These are phyloP conservation scores for Psylliodes chrysocephalus DNA, from an alignment of 2,888 invertebrate species.

Conservation along the genomic window DNA sequence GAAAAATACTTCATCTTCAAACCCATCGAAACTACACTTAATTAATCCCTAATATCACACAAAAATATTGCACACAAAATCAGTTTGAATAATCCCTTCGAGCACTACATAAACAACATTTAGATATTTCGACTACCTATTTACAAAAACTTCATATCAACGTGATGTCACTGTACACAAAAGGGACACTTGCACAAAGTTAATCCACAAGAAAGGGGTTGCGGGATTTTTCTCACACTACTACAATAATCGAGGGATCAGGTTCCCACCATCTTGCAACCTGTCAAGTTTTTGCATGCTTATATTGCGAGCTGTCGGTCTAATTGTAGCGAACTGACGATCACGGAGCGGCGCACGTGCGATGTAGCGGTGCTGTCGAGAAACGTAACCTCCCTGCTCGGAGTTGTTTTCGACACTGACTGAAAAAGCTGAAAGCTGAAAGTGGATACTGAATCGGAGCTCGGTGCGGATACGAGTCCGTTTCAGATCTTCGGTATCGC, in stretches of 20 bases:
- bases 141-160: no score
- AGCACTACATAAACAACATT: slow-evolving; percentile 27
- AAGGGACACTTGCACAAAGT: slow-evolving; percentile 13
- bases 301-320: not conserved
- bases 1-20: slow-evolving; percentile 71
- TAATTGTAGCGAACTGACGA: not conserved
- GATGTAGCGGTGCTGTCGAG: not conserved
- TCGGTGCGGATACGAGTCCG: not conserved
- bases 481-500: not conserved
- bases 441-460: slow-evolving; percentile 8
- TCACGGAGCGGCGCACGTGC: slow-evolving; percentile 16
- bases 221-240: slow-evolving; percentile 8
- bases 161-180: slow-evolving; percentile 5
- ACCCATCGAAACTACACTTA: slow-evolving; percentile 48
- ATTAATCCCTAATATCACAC: slow-evolving; percentile 46
- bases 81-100: not conserved
- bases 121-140: not conserved
- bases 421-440: no score
- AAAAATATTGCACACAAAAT: slow-evolving; percentile 34
- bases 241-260: not conserved
- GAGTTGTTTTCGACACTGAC: slow-evolving; percentile 25
- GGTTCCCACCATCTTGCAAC: slow-evolving; percentile 16
- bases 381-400: slow-evolving; percentile 10
- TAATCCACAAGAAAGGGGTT: slow-evolving; percentile 5
- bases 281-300: slow-evolving; percentile 14